These are phyloP conservation scores for Dryocosmus kuriphilus DNA, from an alignment of 2,888 invertebrate species.

Conservation along the genomic window DNA sequence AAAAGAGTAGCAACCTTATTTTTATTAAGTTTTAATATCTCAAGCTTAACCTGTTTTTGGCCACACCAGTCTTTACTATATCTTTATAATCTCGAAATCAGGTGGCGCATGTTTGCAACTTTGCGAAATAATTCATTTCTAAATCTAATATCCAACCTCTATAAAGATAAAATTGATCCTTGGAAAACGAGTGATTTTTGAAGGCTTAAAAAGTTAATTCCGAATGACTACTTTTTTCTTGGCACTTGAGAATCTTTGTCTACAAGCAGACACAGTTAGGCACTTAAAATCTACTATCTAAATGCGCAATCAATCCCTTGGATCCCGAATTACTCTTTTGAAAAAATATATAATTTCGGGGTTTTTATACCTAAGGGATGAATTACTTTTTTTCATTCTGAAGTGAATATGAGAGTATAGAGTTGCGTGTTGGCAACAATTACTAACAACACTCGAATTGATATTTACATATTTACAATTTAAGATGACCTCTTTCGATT, in stretches of 20 bases:
- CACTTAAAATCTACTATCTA: conserved; percentile 17
- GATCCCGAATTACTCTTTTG: neutral
- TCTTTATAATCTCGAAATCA: conserved; percentile 29
- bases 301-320: conserved; percentile 1
- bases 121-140: neutral
- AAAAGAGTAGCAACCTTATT: neutral
- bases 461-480: conserved; percentile 54
- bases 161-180: neutral
- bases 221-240: conserved; percentile 8
- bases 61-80: conserved; percentile 21
- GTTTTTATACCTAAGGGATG: neutral
- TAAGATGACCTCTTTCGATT: neutral
- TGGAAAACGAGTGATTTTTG: conserved; percentile 13
- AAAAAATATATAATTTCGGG: neutral
- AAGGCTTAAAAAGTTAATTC: neutral
- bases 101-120: neutral
- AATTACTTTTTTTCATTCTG: neutral
- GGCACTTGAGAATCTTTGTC: conserved; percentile 36
- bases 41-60: conserved; percentile 26
- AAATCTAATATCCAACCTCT: neutral
- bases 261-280: conserved; percentile 24
- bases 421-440: conserved; percentile 1
- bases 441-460: conserved; percentile 9
- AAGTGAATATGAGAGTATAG: neutral
- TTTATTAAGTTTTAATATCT: neutral